These are phyloP conservation scores for Pseudococcus viburni DNA, from an alignment of 2,888 invertebrate species.

Conservation along the genomic window DNA sequence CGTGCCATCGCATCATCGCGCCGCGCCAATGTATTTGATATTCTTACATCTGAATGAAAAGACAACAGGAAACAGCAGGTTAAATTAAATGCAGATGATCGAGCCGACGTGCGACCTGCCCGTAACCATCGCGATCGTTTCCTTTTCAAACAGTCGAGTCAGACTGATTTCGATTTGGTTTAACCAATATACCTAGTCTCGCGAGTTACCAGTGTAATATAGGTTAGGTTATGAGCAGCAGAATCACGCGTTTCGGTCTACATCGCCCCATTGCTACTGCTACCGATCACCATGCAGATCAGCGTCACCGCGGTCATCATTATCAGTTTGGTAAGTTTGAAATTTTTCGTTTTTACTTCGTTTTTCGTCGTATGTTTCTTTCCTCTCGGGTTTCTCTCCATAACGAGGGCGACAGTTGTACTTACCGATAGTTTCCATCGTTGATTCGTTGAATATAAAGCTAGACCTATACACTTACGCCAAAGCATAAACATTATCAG, in stretches of 20 bases:
- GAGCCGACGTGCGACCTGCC: conserved; percentile 54
- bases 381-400: not conserved
- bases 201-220: conserved; percentile 43
- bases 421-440: not conserved
- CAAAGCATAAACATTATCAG: too few species aligned
- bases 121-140: conserved; percentile 48
- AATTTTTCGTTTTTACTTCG: not conserved
- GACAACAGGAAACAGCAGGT: conserved; percentile 66
- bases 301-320: not conserved
- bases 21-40: not conserved
- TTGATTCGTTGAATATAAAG: too few species aligned
- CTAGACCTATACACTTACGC: too few species aligned
- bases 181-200: not conserved
- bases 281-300: not conserved
- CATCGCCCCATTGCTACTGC: not conserved
- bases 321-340: not conserved
- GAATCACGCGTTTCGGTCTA: conserved; percentile 45
- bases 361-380: not conserved
- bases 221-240: conserved; percentile 63
- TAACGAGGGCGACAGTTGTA: not conserved
- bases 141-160: conserved; percentile 43
- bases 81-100: conserved; percentile 65
- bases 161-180: conserved; percentile 17
- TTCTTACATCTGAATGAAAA: conserved; percentile 51
- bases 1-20: not conserved